These are phyloP conservation scores for Aspidiotus destructor DNA, from an alignment of 2,888 invertebrate genomes.

Conservation along the genomic window DNA sequence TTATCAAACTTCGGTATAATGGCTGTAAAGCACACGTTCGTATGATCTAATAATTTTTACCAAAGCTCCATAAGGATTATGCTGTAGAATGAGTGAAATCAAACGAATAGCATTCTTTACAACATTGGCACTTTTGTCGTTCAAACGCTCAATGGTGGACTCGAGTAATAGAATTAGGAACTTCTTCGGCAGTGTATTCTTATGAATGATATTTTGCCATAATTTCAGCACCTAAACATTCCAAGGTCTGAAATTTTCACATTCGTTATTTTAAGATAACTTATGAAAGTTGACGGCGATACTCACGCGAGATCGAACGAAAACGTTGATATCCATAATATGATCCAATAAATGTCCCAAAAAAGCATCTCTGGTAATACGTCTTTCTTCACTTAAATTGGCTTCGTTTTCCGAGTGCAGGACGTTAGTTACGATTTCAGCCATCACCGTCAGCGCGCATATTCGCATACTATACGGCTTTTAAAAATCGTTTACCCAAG, in stretches of 20 bases:
- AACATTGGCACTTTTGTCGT: slow-evolving; percentile 74
- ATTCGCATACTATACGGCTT: slow-evolving; percentile 58
- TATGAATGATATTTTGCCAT: slow-evolving; percentile 68
- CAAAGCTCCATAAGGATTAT: slow-evolving; percentile 76
- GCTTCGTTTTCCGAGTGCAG: slow-evolving; percentile 49
- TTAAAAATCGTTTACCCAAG: slow-evolving; percentile 34
- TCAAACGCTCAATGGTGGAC: slow-evolving; percentile 58
- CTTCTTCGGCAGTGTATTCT: slow-evolving; percentile 65
- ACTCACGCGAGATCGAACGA: slow-evolving; percentile 68
- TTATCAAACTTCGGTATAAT: background rate
- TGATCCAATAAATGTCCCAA: slow-evolving; percentile 71
- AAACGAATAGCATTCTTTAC: slow-evolving; percentile 74
- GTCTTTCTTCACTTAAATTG: slow-evolving; percentile 56
- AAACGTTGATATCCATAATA: slow-evolving; percentile 71
- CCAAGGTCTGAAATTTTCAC: background rate
- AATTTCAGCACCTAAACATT: slow-evolving; percentile 57
- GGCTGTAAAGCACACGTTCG: too few species aligned
- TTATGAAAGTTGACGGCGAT: background rate
- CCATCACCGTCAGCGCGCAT: slow-evolving; percentile 72
- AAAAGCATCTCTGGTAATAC: slow-evolving; percentile 64
- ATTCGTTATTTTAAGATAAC: background rate
- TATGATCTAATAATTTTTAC: slow-evolving; percentile 41
- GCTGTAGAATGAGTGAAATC: slow-evolving; percentile 60
- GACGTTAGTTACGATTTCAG: slow-evolving; percentile 61
- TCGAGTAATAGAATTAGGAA: slow-evolving; percentile 59